Conservation (phyloP, 2,888 invertebrate species). For the Drosophila recens region DNA sequence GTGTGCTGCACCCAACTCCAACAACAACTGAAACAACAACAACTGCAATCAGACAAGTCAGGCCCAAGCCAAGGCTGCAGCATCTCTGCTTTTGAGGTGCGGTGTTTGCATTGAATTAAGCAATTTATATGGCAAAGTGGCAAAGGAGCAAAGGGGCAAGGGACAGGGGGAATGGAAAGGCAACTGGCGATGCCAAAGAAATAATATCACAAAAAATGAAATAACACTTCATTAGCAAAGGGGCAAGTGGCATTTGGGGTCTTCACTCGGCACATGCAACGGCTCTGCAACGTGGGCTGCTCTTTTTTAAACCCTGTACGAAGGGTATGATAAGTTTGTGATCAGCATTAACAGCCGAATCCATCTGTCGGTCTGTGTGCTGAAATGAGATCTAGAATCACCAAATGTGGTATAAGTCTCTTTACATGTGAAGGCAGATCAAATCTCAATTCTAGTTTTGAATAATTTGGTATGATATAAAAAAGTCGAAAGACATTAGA, state of each 20-base stretch:
- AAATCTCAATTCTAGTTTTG: no score
- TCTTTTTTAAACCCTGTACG: slow-evolving; percentile 1
- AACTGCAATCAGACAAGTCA: slow-evolving; percentile 12
- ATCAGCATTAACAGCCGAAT: no score
- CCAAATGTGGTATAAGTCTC: no score
- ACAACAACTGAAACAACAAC: slow-evolving; percentile 2
- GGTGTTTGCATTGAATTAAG: slow-evolving; percentile 70
- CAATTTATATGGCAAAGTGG: slow-evolving; percentile 61
- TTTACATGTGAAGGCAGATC: no score
- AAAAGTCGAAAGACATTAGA: no score
- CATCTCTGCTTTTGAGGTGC: slow-evolving; percentile 60
- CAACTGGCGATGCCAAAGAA: slow-evolving; percentile 16
- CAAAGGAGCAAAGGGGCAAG: neutral
- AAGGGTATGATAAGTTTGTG: neutral
- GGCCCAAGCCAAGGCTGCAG: slow-evolving; percentile 24
- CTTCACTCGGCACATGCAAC: slow-evolving; percentile 42
- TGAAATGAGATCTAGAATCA: no score
- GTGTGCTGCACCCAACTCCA: slow-evolving; percentile 65
- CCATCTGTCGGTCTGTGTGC: no score
- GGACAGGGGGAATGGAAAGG: slow-evolving; percentile 9
- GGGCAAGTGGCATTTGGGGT: slow-evolving; percentile 20
- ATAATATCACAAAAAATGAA: slow-evolving; percentile 62
- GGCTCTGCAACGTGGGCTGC: slow-evolving; percentile 57
- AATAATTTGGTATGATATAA: no score
- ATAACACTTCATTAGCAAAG: slow-evolving; percentile 75